These are phyloP conservation scores for Sigmodon hispidus DNA, from an alignment of 2,113 vertebrate species.

Conservation along the genomic window DNA sequence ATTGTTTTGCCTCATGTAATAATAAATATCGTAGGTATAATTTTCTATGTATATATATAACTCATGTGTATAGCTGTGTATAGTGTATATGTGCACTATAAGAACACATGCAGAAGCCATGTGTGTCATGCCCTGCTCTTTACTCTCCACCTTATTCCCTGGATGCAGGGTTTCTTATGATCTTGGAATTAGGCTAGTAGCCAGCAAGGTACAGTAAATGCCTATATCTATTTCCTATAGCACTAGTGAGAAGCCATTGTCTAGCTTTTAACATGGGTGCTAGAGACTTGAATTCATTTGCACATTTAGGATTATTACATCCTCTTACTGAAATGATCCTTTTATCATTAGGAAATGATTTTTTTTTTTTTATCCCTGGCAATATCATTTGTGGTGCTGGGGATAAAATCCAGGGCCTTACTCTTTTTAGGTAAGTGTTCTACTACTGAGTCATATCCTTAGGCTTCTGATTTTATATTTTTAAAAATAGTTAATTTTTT, in stretches of 20 bases:
- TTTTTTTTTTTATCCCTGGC: not conserved
- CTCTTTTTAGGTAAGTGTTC: not conserved
- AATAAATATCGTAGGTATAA: not conserved
- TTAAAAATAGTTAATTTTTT: not conserved
- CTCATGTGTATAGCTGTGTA: not conserved
- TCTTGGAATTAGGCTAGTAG: not conserved
- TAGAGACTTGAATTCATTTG: not conserved
- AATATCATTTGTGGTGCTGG: not conserved
- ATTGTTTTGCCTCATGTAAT: conserved; percentile 4
- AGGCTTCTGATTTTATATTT: not conserved
- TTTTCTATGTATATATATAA: not conserved
- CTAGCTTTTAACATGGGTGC: not conserved
- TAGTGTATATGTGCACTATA: not conserved
- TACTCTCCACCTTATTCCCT: not conserved
- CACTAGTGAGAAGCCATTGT: not conserved
- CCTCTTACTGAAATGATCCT: not conserved
- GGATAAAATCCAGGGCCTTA: not conserved
- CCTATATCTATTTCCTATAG: not conserved
- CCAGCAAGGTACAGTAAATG: not conserved
- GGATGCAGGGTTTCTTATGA: not conserved
- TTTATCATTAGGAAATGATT: conserved; percentile 25
- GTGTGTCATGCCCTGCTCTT: not conserved
- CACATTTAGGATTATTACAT: not conserved
- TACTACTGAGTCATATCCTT: not conserved
- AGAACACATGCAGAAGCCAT: not conserved